A percentile compares a stretch with the other conserved stretches of the same genome.
Conservation (phyloP, 2,797 vertebrate species). For the Lycodopsis pacificus region DNA sequence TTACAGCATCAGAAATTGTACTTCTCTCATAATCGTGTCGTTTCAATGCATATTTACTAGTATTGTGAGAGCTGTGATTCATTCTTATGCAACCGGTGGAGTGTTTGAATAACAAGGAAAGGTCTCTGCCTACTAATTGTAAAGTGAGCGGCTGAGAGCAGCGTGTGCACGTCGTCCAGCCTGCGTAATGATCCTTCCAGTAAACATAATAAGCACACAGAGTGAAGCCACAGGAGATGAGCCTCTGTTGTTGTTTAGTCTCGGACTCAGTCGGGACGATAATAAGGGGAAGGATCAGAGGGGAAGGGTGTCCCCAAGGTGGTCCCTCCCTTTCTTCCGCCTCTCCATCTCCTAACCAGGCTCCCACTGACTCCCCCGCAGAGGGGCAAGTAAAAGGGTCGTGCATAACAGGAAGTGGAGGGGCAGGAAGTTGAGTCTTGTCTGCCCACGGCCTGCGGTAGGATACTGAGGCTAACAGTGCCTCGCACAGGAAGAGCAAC, state of each 20-base stretch:
- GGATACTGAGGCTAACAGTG: slow-evolving; percentile 68
- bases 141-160: slow-evolving; percentile 65
- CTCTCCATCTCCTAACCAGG: slow-evolving; percentile 41
- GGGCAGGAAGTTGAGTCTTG: slow-evolving; percentile 85
- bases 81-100: slow-evolving; percentile 73
- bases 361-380: slow-evolving; percentile 57
- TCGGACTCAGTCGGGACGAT: slow-evolving; percentile 76
- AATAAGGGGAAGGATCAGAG: slow-evolving; percentile 80
- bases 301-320: slow-evolving; percentile 79
- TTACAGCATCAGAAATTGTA: slow-evolving; percentile 45
- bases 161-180: slow-evolving; percentile 54
- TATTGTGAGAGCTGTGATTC: slow-evolving; percentile 66
- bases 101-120: slow-evolving; percentile 75
- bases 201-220: slow-evolving; percentile 75
- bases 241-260: slow-evolving; percentile 86
- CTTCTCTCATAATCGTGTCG: slow-evolving; percentile 54
- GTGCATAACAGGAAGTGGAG: slow-evolving; percentile 87
- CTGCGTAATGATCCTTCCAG: slow-evolving; percentile 74
- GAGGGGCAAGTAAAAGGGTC: slow-evolving; percentile 77
- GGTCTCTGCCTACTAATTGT: slow-evolving; percentile 67
- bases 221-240: slow-evolving; percentile 77
- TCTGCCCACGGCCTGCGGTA: slow-evolving; percentile 79
- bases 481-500: slow-evolving; percentile 77
- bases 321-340: slow-evolving; percentile 69
- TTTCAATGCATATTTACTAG: slow-evolving; percentile 62